These are phyloP conservation scores for Steinernema carpocapsae DNA, from an alignment of 2,888 invertebrate genomes.

Conservation along the genomic window DNA sequence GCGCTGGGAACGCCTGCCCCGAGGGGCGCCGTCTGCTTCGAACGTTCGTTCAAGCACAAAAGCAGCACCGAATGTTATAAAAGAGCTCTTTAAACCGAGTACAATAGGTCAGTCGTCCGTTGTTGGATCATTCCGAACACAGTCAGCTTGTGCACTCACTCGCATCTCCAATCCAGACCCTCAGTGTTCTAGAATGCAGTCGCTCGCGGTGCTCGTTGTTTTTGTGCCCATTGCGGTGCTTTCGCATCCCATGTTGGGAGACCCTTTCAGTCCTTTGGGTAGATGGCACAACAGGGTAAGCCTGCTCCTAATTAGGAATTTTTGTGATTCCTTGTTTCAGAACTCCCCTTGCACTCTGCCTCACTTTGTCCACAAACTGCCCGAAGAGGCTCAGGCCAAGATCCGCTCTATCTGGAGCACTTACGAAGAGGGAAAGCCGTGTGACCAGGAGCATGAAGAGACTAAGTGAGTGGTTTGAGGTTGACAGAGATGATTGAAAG, in stretches of 20 bases:
- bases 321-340: constrained; percentile 41
- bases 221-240: not conserved
- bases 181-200: not conserved
- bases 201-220: not conserved
- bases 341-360: constrained; percentile 60
- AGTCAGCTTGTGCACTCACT: not conserved
- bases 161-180: not conserved
- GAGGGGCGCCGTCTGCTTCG: not conserved
- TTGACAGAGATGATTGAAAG: not conserved
- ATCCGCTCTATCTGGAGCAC: constrained; percentile 60
- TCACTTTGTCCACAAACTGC: constrained; percentile 56
- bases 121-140: constrained; percentile 27
- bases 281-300: constrained; percentile 60
- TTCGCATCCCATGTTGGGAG: constrained; percentile 40
- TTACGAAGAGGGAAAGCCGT: constrained; percentile 59
- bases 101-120: constrained; percentile 29
- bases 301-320: not conserved
- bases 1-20: not conserved
- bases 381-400: constrained; percentile 58
- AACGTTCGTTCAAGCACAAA: constrained; percentile 34
- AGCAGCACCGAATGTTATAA: constrained; percentile 21
- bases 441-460: constrained; percentile 54
- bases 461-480: constrained; percentile 46
- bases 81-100: not conserved
- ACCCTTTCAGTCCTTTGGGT: constrained; percentile 65